These are phyloP conservation scores for Nycteola revayana DNA, from an alignment of 2,888 invertebrate genomes.

Conservation along the genomic window DNA sequence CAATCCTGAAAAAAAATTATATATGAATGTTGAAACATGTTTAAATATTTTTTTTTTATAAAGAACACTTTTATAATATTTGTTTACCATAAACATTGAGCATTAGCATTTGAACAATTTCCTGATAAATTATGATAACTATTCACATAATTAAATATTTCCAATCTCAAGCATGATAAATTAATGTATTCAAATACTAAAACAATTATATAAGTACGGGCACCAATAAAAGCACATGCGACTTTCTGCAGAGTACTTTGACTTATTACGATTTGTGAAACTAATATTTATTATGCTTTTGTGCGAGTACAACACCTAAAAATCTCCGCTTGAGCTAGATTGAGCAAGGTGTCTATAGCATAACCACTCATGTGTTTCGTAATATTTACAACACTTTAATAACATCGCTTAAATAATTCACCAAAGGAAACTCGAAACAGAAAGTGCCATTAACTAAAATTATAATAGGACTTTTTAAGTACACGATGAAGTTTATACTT, in stretches of 20 bases:
- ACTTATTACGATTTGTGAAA: conserved; percentile 27
- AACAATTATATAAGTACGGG: conserved; percentile 28
- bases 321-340: conserved; percentile 62
- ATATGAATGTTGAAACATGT: no score
- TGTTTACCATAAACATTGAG: no score
- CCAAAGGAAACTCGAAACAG: conserved; percentile 39
- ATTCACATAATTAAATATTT: conserved; percentile 21
- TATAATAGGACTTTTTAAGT: conserved; percentile 49
- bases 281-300: conserved; percentile 54
- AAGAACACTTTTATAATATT: no score
- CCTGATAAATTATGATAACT: conserved; percentile 30
- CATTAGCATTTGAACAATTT: neutral
- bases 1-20: conserved; percentile 7
- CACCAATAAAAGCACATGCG: conserved; percentile 60
- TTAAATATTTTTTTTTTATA: no score
- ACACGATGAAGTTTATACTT: conserved; percentile 42
- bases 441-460: conserved; percentile 43
- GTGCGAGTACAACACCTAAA: conserved; percentile 61
- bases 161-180: conserved; percentile 18
- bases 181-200: conserved; percentile 6
- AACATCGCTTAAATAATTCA: conserved; percentile 22
- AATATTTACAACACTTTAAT: conserved; percentile 27
- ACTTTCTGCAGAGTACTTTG: conserved; percentile 40
- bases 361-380: conserved; percentile 21
- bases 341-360: conserved; percentile 58